Base-by-base conservation (phyloP, 2,113 vertebrate genomes). In the Neodontobutis hainanensis region DNA sequence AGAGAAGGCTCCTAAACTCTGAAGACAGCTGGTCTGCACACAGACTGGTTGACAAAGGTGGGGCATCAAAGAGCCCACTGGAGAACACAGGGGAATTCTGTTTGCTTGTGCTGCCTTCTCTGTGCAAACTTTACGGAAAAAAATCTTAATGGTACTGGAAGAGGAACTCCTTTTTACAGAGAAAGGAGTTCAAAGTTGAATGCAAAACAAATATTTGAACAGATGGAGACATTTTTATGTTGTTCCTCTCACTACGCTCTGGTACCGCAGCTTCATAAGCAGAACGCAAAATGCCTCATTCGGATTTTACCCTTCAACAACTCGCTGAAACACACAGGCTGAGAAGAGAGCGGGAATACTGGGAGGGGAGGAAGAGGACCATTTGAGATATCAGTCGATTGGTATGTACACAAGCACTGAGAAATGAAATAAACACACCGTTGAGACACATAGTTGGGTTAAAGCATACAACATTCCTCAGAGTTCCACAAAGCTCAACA, bases 191-290 rank as follows among this genome's bases (percentile, higher is more conserved):
- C 76, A 72, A 59, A 55, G 62, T 58, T 75, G 79, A 85, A 85
- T 55, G 68, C 74, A 90, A 87, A 84, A 79, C 75, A 86, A 90
- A 91, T 91, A 91, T 91, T 90, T 89, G 75, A 88, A 89, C 89
- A 91, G 87, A 89, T 90, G 87, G 88, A 64, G 67, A 77, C 1
- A 15, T 65, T 75, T 80, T 71, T 67, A 9, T 78, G 55, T 61
- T 51, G 62, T 35, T 73, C 57, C 65, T 77, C 65, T 67, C 2
- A 42, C 64, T 65, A 59, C 5, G 59, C 50, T 1, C 45, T 52
- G 61, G 69, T 42, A 43, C 56, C 72, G 14, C 58, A 42, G 75
- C 66, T 80, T 75, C 67, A 72, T 61, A 67, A 79, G 57, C 73
- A 16, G 2, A 61, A 27, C 60, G 50, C 48, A 59, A 34, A 62